A percentile compares a stretch with the other conserved stretches of the same genome.
phyloP scores from a whole-genome alignment of 2,888 invertebrate species.

The Catocala nupta region DNA sequence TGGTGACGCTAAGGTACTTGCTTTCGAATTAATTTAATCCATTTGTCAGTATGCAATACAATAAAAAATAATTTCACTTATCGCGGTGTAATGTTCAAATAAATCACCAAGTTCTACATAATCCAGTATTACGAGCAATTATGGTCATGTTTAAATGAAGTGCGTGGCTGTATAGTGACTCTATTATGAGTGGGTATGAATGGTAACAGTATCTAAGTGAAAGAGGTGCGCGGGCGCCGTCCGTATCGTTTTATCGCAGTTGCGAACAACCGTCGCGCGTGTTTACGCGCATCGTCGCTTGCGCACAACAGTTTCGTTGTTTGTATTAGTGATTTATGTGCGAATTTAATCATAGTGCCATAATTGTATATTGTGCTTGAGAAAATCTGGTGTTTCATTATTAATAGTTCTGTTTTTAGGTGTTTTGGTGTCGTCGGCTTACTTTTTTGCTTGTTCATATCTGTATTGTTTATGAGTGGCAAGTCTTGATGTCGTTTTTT shows the following conservation, averaged over 20 bases:
- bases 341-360: conserved; percentile 29
- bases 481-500: neutral
- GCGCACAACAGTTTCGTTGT: conserved; percentile 43
- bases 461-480: neutral
- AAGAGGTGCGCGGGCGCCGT: conserved; percentile 72
- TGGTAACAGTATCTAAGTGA: conserved; percentile 70
- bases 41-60: no score
- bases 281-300: conserved; percentile 69
- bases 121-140: no score
- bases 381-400: conserved; percentile 5
- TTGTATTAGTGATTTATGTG: conserved; percentile 44
- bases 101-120: neutral
- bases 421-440: conserved; percentile 1
- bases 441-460: neutral
- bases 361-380: conserved; percentile 7
- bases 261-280: conserved; percentile 71
- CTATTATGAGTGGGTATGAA: conserved; percentile 30
- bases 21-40: no score
- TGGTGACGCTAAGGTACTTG: no score
- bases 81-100: neutral
- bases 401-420: neutral
- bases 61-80: no score
- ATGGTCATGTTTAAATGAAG: no score
- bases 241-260: conserved; percentile 60
- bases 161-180: neutral